Evolutionary conservation across 2,888 invertebrate species (phyloP).

Genomic region (Pediacus dermestoides): DNA sequence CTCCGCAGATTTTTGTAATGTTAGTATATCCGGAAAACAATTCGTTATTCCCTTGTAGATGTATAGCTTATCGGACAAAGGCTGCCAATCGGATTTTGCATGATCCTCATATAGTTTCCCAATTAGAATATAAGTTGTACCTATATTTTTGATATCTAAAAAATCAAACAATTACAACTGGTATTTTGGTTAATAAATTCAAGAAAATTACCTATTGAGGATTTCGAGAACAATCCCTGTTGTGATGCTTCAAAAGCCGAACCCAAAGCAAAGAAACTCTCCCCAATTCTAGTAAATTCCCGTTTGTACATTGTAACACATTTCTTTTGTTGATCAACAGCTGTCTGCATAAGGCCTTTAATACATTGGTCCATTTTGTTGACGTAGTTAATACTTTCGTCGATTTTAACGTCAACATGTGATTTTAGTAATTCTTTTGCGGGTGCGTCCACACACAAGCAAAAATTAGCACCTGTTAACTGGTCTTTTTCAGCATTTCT

Average conservation of each 20-base stretch:
- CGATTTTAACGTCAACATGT: constrained; percentile 77
- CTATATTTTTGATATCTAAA: constrained; percentile 65
- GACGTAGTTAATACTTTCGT: constrained; percentile 78
- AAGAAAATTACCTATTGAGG: constrained; percentile 62
- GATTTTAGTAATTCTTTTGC: constrained; percentile 71
- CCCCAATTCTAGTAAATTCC: constrained; percentile 88
- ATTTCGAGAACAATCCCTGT: constrained; percentile 59
- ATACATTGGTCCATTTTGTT: constrained; percentile 84
- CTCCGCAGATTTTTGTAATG: constrained; percentile 84
- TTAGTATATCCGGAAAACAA: constrained; percentile 85
- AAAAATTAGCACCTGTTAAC: constrained; percentile 84
- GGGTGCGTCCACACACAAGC: constrained; percentile 83
- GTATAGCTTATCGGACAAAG: constrained; percentile 85
- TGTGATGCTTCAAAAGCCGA: constrained; percentile 77
- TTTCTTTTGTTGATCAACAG: constrained; percentile 82
- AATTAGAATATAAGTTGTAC: constrained; percentile 85
- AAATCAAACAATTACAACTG: constrained; percentile 9
- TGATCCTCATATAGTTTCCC: constrained; percentile 88
- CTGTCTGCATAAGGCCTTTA: constrained; percentile 75
- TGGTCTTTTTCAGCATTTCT: constrained; percentile 93
- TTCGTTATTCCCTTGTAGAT: constrained; percentile 91
- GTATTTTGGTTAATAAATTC: constrained; percentile 3
- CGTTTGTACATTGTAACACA: constrained; percentile 80
- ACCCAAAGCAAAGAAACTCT: constrained; percentile 80
- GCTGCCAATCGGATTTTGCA: constrained; percentile 85